Percentiles rank a stretch among this genome's conserved stretches.
Conservation (phyloP, 2,797 vertebrate genomes). For the Chrysocyon brachyurus region DNA sequence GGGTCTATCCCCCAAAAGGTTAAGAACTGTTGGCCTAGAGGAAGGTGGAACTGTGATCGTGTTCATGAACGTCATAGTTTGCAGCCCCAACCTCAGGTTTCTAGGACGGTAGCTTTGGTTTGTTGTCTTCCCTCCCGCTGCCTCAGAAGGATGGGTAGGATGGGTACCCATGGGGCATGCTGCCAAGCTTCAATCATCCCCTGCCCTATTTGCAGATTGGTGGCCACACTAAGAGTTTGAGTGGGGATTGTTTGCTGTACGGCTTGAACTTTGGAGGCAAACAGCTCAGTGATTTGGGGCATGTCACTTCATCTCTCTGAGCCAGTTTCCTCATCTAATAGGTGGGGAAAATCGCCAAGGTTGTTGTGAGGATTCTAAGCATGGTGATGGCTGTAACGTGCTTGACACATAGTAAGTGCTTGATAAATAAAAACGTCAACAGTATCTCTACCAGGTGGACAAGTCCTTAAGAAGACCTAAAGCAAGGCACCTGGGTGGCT, state of each 20-base stretch:
- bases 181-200: neutral
- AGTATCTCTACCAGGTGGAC: neutral
- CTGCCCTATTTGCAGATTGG: neutral
- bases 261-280: constrained; percentile 20
- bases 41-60: neutral
- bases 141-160: neutral
- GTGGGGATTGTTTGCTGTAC: neutral
- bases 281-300: neutral
- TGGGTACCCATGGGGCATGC: neutral
- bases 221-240: neutral
- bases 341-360: neutral
- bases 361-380: neutral
- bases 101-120: neutral
- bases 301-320: constrained; percentile 45
- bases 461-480: constrained; percentile 16
- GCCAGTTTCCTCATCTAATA: constrained; percentile 37
- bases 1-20: neutral
- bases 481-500: neutral
- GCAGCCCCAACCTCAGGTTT: neutral
- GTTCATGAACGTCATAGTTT: neutral
- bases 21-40: constrained; percentile 22
- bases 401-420: neutral
- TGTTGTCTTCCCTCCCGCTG: constrained; percentile 3
- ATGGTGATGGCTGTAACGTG: neutral
- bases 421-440: neutral